A percentile compares a stretch with the other conserved stretches of the same genome.
These are phyloP conservation scores for Pocota personata DNA, from an alignment of 2,888 invertebrate genomes.

Conservation along the genomic window DNA sequence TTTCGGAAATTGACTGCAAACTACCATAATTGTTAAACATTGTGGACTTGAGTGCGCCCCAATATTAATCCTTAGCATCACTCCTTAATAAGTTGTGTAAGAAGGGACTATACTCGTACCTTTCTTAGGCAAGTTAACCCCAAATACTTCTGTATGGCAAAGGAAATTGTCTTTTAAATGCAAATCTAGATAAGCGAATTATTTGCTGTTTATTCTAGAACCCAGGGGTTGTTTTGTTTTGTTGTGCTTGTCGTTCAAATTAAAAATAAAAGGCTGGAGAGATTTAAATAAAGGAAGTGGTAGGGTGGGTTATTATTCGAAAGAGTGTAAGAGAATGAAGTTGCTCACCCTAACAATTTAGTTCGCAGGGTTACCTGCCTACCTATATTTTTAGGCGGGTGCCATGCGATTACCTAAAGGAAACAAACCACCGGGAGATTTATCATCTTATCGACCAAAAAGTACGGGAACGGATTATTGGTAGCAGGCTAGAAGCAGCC, in stretches of 20 bases:
- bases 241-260: background rate
- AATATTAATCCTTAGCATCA: constrained; percentile 15
- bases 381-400: too few relatives aligned
- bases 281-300: background rate
- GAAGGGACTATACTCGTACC: background rate
- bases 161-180: constrained; percentile 46
- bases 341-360: background rate
- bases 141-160: background rate
- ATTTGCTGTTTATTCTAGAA: background rate
- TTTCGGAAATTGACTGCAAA: background rate
- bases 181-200: constrained; percentile 44
- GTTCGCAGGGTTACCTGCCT: background rate
- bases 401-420: too few relatives aligned
- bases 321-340: background rate
- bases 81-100: background rate
- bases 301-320: background rate
- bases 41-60: background rate
- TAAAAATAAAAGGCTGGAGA: background rate
- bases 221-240: background rate
- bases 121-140: background rate
- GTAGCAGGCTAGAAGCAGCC: too few relatives aligned
- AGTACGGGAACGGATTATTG: too few relatives aligned
- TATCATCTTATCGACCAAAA: too few relatives aligned
- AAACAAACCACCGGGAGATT: too few relatives aligned
- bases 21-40: background rate